Base-by-base conservation (phyloP, 1,140 invertebrate genomes). In the Pseudomyrmex flavicornis region DNA sequence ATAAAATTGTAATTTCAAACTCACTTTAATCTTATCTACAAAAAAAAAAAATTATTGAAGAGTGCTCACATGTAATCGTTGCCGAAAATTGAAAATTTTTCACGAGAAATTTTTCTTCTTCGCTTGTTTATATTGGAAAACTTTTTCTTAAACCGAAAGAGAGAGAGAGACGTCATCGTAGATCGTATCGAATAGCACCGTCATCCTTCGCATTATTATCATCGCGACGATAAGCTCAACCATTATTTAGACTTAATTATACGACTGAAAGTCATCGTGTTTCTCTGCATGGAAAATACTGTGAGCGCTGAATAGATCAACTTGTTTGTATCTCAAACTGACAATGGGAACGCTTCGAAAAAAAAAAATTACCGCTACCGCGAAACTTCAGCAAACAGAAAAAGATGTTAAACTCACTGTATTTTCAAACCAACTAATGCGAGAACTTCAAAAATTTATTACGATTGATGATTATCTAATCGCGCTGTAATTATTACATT, bases 221-320 rank as follows among this genome's bases (percentile, higher is more conserved):
- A 87, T 87, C 80, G 87, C 82, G 56, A 82, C 76, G 82, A 91
- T 90, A 86, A 89, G 85, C 84, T 82, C 85, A 77, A 76, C 86
- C 86, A 87, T 89, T 86, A 85, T 59, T 90, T 84, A 87, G 86
- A 69, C 66, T 73, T 65, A 61, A 88, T 88, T 88, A 85, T 82
- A 79, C 83, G 52, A 17, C 65, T 69, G 69, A 87, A 84, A 83
- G 63, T 50, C 70, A 75, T 70, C 50, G 54, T 59, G 83, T 56
- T 35, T 83, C 70, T 73, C 79, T 46, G 70, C 69, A 82, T 80
- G 66, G 59, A 82, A 82, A 82, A 63, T 80, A 68, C 54, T 72
- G 54, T 54, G 17, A 17, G 66, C 46, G 20, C 66, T 80, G 66
- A 80, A 72, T 80, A 80, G 76, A 80, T 70, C 76, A 80, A 70